Evolutionary conservation across 2,888 invertebrate species (phyloP), one percentile per base, ranked within the genome.

Genomic region (Entomobrya multifasciata): DNA sequence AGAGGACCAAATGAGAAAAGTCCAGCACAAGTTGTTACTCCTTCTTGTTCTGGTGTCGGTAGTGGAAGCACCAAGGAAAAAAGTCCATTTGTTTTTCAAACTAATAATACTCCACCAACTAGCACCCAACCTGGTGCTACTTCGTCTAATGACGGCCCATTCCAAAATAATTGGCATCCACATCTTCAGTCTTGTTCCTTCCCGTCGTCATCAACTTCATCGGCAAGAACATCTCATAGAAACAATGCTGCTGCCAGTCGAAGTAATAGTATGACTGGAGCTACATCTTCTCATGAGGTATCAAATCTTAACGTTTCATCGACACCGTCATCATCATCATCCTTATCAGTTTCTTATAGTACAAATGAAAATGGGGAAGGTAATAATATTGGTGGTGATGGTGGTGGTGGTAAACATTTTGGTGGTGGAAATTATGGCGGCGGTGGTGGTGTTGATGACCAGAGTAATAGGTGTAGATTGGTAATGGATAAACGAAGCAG

Each of bases 61-160:
- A 15, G 60, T 65, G 65, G 10, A 36, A 52, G 30, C 36, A 62
- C 22, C 41, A 70, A 47, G 77, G 81, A 77, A 77, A 86, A 86
- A 86, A 76, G 27, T 8, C 86, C 86, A 81, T 86, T 86, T 86
- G 81, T 70, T 86, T 86, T 86, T 81, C 77, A 81, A 86, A 86
- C 78, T 74, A 81, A 57, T 57, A 74, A 15, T 74, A 80, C 62
- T 67, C 20, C 65, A 62, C 27, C 55, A 72, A 80, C 76, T 60
- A 55, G 77, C 49, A 49, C 49, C 55, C 80, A 82, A 88, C 90
- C 90, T 76, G 88, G 89, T 84, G 77, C 86, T 81, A 65, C 49
- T 67, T 22, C 36, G 44, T 87, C 87, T 83, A 90, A 90, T 90
- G 90, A 90, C 89, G 89, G 90, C 88, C 90, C 90, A 89, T 90